phyloP scores from a whole-genome alignment of 1,140 invertebrate genomes.

The Linepithema humile region DNA sequence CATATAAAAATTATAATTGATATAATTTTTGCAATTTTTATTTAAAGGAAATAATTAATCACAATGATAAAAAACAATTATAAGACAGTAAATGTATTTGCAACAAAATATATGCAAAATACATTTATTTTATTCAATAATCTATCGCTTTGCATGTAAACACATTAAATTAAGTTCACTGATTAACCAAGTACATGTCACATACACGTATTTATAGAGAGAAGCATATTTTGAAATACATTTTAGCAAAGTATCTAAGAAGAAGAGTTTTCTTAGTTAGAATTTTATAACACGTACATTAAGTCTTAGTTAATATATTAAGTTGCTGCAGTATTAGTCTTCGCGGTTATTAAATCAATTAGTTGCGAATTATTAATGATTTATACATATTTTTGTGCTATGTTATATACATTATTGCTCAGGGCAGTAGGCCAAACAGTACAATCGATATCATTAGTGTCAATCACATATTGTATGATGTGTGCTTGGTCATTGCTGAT shows the following conservation, averaged over 20 bases:
- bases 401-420: neutral
- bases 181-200: slow-evolving; percentile 74
- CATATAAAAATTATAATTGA: neutral
- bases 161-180: slow-evolving; percentile 64
- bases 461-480: slow-evolving; percentile 70
- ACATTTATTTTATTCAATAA: slow-evolving; percentile 57
- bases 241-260: neutral
- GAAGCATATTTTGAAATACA: slow-evolving; percentile 19
- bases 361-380: neutral
- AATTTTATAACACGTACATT: neutral
- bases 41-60: slow-evolving; percentile 18
- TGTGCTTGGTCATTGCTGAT: slow-evolving; percentile 82
- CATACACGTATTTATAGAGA: neutral
- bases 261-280: neutral
- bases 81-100: slow-evolving; percentile 41
- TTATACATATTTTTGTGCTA: slow-evolving; percentile 18
- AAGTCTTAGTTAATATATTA: neutral
- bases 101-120: slow-evolving; percentile 24
- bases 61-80: slow-evolving; percentile 3
- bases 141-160: slow-evolving; percentile 75
- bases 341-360: neutral
- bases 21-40: slow-evolving; percentile 8
- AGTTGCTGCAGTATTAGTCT: neutral
- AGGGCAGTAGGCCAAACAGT: neutral
- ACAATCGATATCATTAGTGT: slow-evolving; percentile 10